Percentiles rank a stretch among this genome's conserved stretches.
Conservation (phyloP, 1,140 invertebrate genomes). For the Drosophila nigromelanica region DNA sequence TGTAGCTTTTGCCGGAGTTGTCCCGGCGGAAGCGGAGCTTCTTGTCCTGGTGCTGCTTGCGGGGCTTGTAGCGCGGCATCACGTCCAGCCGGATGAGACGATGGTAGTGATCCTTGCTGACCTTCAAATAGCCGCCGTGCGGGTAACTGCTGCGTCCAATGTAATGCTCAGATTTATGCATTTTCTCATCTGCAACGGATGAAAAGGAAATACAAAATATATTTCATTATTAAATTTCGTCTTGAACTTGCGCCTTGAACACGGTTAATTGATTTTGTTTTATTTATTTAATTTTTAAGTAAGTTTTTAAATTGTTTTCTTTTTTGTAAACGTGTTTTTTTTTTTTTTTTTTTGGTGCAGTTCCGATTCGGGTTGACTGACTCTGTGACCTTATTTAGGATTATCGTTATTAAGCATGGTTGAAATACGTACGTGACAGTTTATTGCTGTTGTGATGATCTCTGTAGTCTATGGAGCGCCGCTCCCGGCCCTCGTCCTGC, state of each 20-base stretch:
- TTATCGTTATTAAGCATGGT: not conserved
- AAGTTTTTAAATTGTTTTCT: slow-evolving; percentile 3
- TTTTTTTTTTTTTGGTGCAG: slow-evolving; percentile 14
- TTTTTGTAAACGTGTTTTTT: slow-evolving; percentile 35
- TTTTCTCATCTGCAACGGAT: slow-evolving; percentile 55
- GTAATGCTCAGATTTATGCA: slow-evolving; percentile 54
- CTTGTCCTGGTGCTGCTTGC: slow-evolving; percentile 59
- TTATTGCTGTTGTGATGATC: slow-evolving; percentile 58
- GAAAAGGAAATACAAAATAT: slow-evolving; percentile 11
- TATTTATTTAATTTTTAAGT: slow-evolving; percentile 23
- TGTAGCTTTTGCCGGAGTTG: slow-evolving; percentile 48
- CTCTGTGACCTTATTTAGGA: slow-evolving; percentile 69
- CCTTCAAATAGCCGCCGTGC: slow-evolving; percentile 73
- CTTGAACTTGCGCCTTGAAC: slow-evolving; percentile 76
- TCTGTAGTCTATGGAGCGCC: slow-evolving; percentile 58
- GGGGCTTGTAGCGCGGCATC: slow-evolving; percentile 71
- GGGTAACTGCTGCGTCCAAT: slow-evolving; percentile 71
- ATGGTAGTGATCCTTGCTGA: slow-evolving; percentile 61
- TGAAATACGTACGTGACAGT: slow-evolving; percentile 60
- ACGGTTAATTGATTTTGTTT: slow-evolving; percentile 54
- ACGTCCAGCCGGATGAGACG: slow-evolving; percentile 65
- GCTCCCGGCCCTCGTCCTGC: slow-evolving; percentile 64
- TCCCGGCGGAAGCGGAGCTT: slow-evolving; percentile 70
- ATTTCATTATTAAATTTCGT: slow-evolving; percentile 36
- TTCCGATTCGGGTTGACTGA: slow-evolving; percentile 72